phyloP scores from a whole-genome alignment of 1,140 invertebrate genomes.

The Drosophila rufa region DNA sequence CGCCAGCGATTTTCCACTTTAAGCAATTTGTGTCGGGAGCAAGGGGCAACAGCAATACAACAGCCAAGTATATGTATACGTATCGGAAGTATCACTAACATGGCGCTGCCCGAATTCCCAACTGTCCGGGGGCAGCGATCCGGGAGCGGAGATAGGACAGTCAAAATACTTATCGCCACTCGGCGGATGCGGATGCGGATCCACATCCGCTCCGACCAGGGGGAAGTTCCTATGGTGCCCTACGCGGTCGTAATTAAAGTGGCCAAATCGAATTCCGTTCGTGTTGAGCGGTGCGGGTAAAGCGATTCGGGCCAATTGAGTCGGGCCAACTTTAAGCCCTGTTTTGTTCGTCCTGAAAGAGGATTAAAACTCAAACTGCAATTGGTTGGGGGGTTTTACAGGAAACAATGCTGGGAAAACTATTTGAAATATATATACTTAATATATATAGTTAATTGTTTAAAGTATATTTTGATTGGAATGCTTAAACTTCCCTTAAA shows the following conservation, averaged over 20 bases:
- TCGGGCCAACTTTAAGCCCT: slow-evolving; percentile 32
- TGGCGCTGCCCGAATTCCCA: slow-evolving; percentile 32
- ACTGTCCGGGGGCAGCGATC: slow-evolving; percentile 19
- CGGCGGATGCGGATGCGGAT: slow-evolving; percentile 23
- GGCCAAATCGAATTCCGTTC: slow-evolving; percentile 45
- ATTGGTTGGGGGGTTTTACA: not conserved
- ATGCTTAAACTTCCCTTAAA: not conserved
- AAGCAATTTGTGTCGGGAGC: slow-evolving; percentile 73
- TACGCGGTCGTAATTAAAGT: slow-evolving; percentile 57
- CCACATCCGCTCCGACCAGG: slow-evolving; percentile 5
- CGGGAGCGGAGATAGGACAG: slow-evolving; percentile 24
- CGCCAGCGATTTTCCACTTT: slow-evolving; percentile 82
- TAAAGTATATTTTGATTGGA: not conserved
- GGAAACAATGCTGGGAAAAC: not conserved
- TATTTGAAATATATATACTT: not conserved
- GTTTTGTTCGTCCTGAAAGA: slow-evolving; percentile 16
- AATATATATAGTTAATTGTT: not conserved
- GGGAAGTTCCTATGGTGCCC: slow-evolving; percentile 52
- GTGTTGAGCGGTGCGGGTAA: slow-evolving; percentile 19
- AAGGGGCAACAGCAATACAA: slow-evolving; percentile 48
- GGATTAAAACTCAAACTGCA: slow-evolving; percentile 39
- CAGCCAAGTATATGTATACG: slow-evolving; percentile 29
- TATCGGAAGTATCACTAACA: slow-evolving; percentile 51
- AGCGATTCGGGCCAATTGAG: slow-evolving; percentile 31
- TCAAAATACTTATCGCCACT: slow-evolving; percentile 55